phyloP scores from a whole-genome alignment of 2,888 invertebrate genomes.

The Cantharis rustica region DNA sequence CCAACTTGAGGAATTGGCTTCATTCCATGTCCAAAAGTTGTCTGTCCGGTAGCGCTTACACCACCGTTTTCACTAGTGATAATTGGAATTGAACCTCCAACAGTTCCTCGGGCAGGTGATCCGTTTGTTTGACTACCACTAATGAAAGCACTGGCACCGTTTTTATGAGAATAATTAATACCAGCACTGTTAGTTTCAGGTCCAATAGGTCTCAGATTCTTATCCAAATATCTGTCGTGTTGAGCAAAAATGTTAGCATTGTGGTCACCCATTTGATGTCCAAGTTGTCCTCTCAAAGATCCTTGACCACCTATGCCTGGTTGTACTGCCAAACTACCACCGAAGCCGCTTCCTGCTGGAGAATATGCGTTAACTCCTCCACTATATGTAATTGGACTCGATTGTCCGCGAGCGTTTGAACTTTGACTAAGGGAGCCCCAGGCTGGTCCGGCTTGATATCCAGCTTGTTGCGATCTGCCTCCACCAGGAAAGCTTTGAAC shows the following conservation, averaged over 20 bases:
- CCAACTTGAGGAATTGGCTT: constrained; percentile 6
- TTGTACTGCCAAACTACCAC: background rate
- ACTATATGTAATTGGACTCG: constrained; percentile 9
- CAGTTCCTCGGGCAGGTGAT: constrained; percentile 2
- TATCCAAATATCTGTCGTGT: constrained; percentile 11
- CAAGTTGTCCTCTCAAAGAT: constrained; percentile 1
- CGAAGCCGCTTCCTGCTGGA: background rate
- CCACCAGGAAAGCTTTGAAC: too few relatives aligned
- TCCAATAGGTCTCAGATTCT: constrained; percentile 8
- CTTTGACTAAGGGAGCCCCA: constrained; percentile 17
- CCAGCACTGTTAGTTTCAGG: constrained; percentile 8
- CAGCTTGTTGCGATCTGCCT: too few relatives aligned
- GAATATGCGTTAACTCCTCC: constrained; percentile 5
- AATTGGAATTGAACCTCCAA: constrained; percentile 20
- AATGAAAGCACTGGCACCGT: constrained; percentile 13
- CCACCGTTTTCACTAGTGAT: background rate
- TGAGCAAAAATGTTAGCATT: constrained; percentile 5
- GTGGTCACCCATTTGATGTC: background rate
- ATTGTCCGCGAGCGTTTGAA: background rate
- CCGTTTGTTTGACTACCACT: constrained; percentile 14
- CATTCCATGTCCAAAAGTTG: background rate
- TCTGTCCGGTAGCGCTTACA: constrained; percentile 2
- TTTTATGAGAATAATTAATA: constrained; percentile 5
- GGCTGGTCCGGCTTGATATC: too few relatives aligned
- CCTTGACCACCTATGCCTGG: constrained; percentile 17